Conservation (phyloP, 2,888 invertebrate genomes). For the Aporophyla lueneburgensis region DNA sequence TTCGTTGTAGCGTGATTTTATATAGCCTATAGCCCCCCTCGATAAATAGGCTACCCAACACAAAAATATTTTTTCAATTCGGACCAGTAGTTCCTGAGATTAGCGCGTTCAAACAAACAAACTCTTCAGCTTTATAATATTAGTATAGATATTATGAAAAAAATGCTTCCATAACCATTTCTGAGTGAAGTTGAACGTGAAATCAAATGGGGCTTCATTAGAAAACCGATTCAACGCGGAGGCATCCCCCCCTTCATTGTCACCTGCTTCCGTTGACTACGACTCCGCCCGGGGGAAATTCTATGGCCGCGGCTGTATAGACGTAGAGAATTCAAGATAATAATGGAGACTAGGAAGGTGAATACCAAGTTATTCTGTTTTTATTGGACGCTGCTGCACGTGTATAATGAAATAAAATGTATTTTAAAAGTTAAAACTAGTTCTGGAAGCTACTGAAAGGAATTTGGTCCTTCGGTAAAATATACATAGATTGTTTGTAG, state of each 20-base stretch:
- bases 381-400: slow-evolving; percentile 6
- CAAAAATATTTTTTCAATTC: too few relatives aligned
- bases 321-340: slow-evolving; percentile 47
- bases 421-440: slow-evolving; percentile 9
- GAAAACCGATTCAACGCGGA: slow-evolving; percentile 59
- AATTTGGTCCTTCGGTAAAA: slow-evolving; percentile 11
- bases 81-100: too few relatives aligned
- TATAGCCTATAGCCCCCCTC: too few relatives aligned
- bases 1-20: too few relatives aligned
- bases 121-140: too few relatives aligned
- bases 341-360: slow-evolving; percentile 43
- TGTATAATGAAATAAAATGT: slow-evolving; percentile 14
- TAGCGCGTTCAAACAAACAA: too few relatives aligned
- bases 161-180: slow-evolving; percentile 30
- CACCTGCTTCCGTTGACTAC: slow-evolving; percentile 62
- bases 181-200: slow-evolving; percentile 50
- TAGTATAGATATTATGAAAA: slow-evolving; percentile 32
- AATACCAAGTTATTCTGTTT: slow-evolving; percentile 39
- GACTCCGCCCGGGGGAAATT: slow-evolving; percentile 50
- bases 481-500: background rate
- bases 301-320: slow-evolving; percentile 39
- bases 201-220: slow-evolving; percentile 68
- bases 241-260: slow-evolving; percentile 61
- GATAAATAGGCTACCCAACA: too few relatives aligned
- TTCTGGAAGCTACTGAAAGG: background rate